phyloP scores from a whole-genome alignment of 1,140 invertebrate species.

The Cherax quadricarinatus region DNA sequence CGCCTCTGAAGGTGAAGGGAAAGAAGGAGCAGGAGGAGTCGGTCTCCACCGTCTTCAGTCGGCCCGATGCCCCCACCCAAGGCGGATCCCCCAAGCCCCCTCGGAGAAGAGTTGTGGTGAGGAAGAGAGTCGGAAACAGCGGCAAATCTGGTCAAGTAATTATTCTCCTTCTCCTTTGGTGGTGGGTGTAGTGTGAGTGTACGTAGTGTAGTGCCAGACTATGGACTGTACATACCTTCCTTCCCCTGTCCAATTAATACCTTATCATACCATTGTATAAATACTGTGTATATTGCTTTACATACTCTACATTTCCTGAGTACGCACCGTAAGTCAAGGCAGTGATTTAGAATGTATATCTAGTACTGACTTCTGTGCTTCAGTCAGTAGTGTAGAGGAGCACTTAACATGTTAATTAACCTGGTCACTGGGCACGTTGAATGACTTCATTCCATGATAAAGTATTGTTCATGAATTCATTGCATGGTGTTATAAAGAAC shows the following conservation, averaged over 20 bases:
- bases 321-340: not conserved
- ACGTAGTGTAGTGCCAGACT: not conserved
- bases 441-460: not conserved
- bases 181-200: conserved; percentile 57
- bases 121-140: conserved; percentile 33
- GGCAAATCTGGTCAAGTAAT: conserved; percentile 49
- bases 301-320: not conserved
- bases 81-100: not conserved
- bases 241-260: not conserved
- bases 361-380: not conserved
- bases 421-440: not conserved
- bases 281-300: not conserved
- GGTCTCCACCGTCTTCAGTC: not conserved
- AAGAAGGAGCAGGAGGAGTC: not conserved
- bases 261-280: not conserved
- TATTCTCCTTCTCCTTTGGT: conserved; percentile 40
- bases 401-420: not conserved
- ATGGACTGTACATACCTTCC: conserved; percentile 55
- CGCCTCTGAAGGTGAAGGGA: not conserved
- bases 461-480: not conserved
- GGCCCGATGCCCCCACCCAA: not conserved
- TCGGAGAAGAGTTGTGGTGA: conserved; percentile 49
- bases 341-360: not conserved
- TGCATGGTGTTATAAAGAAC: conserved; percentile 12
- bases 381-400: not conserved